These are phyloP conservation scores for Athene noctua DNA, from an alignment of 2,113 vertebrate species.

Conservation along the genomic window DNA sequence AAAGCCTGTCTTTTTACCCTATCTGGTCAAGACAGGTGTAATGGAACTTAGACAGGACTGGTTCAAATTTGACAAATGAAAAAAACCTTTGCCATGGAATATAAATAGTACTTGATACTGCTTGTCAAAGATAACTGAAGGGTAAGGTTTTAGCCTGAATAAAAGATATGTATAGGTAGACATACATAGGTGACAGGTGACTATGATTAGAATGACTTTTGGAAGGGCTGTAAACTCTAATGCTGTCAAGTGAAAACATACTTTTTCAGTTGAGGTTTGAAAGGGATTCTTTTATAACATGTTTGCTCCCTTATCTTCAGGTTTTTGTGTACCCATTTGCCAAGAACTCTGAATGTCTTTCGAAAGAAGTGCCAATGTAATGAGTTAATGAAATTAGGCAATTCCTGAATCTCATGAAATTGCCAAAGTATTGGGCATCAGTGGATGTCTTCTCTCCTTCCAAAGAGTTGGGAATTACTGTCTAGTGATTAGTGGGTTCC, in stretches of 20 bases:
- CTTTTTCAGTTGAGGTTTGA: not conserved
- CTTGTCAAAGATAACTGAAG: not conserved
- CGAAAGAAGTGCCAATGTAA: accelerated
- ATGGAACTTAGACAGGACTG: not conserved
- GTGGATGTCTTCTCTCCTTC: not conserved
- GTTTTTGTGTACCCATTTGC: not conserved
- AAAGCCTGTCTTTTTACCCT: not conserved
- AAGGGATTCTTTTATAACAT: not conserved
- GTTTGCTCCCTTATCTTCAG: not conserved
- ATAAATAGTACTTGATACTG: not conserved
- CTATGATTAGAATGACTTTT: not conserved
- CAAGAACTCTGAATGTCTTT: not conserved
- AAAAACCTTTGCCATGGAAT: not conserved
- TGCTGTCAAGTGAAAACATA: not conserved
- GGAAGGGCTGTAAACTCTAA: not conserved
- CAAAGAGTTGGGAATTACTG: not conserved
- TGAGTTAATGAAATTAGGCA: not conserved
- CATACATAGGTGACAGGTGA: not conserved
- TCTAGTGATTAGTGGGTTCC: not conserved
- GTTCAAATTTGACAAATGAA: not conserved
- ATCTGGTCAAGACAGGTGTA: not conserved
- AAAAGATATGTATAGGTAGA: accelerated
- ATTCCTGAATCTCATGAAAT: not conserved
- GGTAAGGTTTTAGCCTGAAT: not conserved
- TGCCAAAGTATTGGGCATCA: not conserved